phyloP scores from a whole-genome alignment of 2,797 vertebrate genomes.

The Cephalopachus bancanus region DNA sequence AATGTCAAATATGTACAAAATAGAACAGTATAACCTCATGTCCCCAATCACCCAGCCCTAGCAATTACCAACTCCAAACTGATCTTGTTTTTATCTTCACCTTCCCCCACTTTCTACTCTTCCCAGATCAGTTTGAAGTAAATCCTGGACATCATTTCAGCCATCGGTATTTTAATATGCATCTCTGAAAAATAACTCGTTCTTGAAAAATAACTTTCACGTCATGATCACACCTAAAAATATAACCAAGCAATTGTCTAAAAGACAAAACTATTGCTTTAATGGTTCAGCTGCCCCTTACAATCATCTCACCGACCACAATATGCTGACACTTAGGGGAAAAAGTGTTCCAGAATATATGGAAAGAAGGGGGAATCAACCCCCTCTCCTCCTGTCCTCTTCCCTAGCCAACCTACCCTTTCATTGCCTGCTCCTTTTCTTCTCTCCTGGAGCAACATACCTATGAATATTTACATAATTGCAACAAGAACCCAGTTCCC shows the following conservation, averaged over 20 bases:
- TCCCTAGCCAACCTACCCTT: background rate
- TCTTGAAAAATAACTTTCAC: background rate
- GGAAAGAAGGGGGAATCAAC: background rate
- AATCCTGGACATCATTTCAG: background rate
- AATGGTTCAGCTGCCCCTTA: background rate
- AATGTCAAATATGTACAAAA: background rate
- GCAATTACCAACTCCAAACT: fast-evolving
- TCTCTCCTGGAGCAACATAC: background rate
- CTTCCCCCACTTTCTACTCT: fast-evolving
- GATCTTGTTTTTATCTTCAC: fast-evolving
- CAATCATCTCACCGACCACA: background rate
- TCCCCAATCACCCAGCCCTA: background rate
- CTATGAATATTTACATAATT: background rate
- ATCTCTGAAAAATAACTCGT: slow-evolving; percentile 2
- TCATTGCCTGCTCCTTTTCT: too few species aligned
- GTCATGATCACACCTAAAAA: background rate
- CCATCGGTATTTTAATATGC: background rate
- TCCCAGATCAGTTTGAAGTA: background rate
- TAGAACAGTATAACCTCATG: background rate
- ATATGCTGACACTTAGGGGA: background rate
- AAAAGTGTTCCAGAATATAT: slow-evolving; percentile 2
- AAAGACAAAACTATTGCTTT: background rate
- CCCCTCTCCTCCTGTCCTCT: background rate
- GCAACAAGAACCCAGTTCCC: background rate
- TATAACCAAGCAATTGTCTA: background rate